Evolutionary conservation across 2,797 vertebrate species (phyloP).

Genomic region (Ceyx erithaca): DNA sequence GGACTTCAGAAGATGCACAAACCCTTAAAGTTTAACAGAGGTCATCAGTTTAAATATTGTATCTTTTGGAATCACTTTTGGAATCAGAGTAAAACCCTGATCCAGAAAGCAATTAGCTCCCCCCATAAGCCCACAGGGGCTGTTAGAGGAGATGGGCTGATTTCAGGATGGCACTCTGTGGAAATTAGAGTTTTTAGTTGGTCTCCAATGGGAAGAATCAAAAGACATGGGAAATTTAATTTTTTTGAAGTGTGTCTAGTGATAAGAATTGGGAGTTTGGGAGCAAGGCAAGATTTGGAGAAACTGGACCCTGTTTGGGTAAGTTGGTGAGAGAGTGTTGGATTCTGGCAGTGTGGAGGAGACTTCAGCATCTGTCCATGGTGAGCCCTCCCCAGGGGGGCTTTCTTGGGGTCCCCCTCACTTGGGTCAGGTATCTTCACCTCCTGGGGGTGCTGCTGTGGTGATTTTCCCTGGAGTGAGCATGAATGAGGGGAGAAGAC

Average conservation of each 20-base stretch:
- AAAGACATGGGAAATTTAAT: background rate
- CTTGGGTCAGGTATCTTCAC: background rate
- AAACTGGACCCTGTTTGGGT: background rate
- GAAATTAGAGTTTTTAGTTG: slow-evolving; percentile 42
- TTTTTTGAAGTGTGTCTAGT: background rate
- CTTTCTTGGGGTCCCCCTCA: background rate
- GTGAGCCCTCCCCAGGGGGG: background rate
- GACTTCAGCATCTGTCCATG: fast-evolving
- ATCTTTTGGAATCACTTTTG: background rate
- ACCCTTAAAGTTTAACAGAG: background rate
- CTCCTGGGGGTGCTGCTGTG: background rate
- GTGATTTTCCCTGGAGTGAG: background rate
- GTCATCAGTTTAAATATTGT: background rate
- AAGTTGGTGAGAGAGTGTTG: background rate
- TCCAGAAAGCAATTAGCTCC: slow-evolving; percentile 41
- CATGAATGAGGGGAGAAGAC: slow-evolving; percentile 7
- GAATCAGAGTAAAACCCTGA: slow-evolving; percentile 9
- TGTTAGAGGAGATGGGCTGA: slow-evolving; percentile 40
- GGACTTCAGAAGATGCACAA: background rate
- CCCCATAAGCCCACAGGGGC: slow-evolving; percentile 9
- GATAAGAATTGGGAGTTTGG: background rate
- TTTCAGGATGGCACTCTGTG: slow-evolving; percentile 27
- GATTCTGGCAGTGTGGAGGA: fast-evolving
- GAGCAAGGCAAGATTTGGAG: background rate
- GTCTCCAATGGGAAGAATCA: background rate